Base-by-base conservation (phyloP, 1,140 invertebrate genomes). In the Drosophila insularis region DNA sequence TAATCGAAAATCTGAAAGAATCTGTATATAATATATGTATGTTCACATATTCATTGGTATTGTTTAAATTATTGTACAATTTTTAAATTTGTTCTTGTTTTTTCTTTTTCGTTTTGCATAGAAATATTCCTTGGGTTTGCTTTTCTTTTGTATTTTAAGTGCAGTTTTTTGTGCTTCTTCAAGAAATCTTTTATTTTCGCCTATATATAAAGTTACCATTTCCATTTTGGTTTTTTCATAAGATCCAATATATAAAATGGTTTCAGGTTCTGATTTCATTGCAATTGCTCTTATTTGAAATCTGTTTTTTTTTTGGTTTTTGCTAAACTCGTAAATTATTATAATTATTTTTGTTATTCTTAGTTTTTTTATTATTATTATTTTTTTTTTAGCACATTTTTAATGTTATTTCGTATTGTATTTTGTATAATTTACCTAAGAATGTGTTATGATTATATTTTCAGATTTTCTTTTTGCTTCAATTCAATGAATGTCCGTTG, bases 401-500 rank as follows among this genome's bases (percentile, higher is more conserved):
- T 4, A 68, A 63, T 77, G 64, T 64, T 68, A 35, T 23, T 58
- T 37, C 61, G 17, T 54, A 50, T 71, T 50, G 8, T 40, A 37
- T 77, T 56, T 77, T 86, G 81, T 86, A 87, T 87, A 86, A 75
- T 86, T 86, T 82, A 82, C 66, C 82, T 86, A 86, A 71, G 56
- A 39, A 31, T 59, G 50, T 60, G 56, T n/a, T 50, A 54, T 58
- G 53, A 23, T 54, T 69, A 63, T 58, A 68, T 67, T 31, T 68
- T 78, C 31, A 27, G 27, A 6, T 78, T 73, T 50, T 67, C 58
- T 80, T 78, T 81, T 81, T 76, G 35, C 61, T 74, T 86, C 82
- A 79, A 79, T 77, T 87, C 31, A 72, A 87, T 86, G 82, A 86
- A 86, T 81, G 82, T 86, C 82, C 82, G 79, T 86, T 87, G 84